phyloP scores from a whole-genome alignment of 2,888 invertebrate genomes.

The Cheilosia vulpina region DNA sequence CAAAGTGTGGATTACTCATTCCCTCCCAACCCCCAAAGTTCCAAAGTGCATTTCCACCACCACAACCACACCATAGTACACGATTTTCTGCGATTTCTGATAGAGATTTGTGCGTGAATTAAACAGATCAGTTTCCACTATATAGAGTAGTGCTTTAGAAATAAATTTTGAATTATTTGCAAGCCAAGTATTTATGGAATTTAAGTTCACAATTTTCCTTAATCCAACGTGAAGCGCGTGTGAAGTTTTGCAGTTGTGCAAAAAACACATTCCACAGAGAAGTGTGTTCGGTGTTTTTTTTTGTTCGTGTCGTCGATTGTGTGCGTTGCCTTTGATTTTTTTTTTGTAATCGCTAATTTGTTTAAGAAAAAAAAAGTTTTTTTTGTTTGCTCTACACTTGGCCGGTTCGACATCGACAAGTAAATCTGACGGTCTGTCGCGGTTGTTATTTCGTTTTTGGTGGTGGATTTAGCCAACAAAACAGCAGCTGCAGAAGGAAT shows the following conservation, averaged over 20 bases:
- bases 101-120: slow-evolving; percentile 49
- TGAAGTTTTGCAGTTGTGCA: slow-evolving; percentile 21
- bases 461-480: slow-evolving; percentile 58
- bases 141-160: not conserved
- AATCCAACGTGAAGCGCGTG: slow-evolving; percentile 16
- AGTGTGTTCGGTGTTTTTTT: slow-evolving; percentile 32
- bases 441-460: slow-evolving; percentile 48
- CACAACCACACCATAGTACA: slow-evolving; percentile 41
- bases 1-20: slow-evolving; percentile 62
- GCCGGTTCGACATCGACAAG: slow-evolving; percentile 58
- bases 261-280: slow-evolving; percentile 54
- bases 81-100: slow-evolving; percentile 52
- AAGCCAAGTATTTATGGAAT: not conserved
- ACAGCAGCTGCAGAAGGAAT: slow-evolving; percentile 36
- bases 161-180: not conserved
- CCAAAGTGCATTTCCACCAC: slow-evolving; percentile 71
- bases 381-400: slow-evolving; percentile 29
- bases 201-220: slow-evolving; percentile 7
- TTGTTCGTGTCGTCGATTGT: not conserved
- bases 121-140: not conserved
- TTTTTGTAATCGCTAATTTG: slow-evolving; percentile 38
- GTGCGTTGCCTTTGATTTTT: slow-evolving; percentile 39
- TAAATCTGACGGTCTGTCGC: slow-evolving; percentile 39
- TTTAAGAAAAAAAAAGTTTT: slow-evolving; percentile 12
- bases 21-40: slow-evolving; percentile 51